Base-by-base conservation (phyloP, 2,888 invertebrate genomes). In the Sisyra terminalis region DNA sequence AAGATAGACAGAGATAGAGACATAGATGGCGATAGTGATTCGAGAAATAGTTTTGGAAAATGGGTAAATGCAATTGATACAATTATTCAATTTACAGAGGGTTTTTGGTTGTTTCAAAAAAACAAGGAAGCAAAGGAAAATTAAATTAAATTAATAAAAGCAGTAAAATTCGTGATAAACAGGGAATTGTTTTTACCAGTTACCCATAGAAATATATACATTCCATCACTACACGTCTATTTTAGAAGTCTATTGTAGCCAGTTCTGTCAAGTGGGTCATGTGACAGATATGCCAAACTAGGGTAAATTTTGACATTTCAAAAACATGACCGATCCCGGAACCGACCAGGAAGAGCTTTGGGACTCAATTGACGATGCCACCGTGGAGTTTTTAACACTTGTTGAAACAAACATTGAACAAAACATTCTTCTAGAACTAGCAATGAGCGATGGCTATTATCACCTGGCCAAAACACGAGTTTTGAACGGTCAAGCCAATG, bases 381-480 rank as follows among this genome's bases (percentile, higher is more conserved):
- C 75, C n/a, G 46, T 88, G 38, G 71, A 71, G 48, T 73, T 79
- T 49, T 59, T 88, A 44, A 71, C 77, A 50, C 58, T 87, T 30
- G 75, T 85, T 57, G 80, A 88, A 57, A 75, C 82, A 50, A 75
- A 81, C 55, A 70, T 87, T 47, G 60, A 65, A 39, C 63, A 71
- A 17, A 80, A 78, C 57, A 52, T 84, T 2, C 71, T 75, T 48
- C 67, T 87, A 44, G 85, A 88, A 60, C 69, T 70, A 8, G 63
- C 67, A 39, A 71, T 79, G 50, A 73, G 76, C 43, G 72, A 71
- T 50, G 87, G 85, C 1, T 75, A 76, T 55, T 68, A 78, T 36
- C 73, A 83, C 50, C 59, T 88, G 38, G 86, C 86, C 0, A 86
- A 88, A 56, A 66, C 77, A 2, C 70, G 85, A 40, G 85, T 86